Evolutionary conservation across 2,797 vertebrate species (phyloP).

Genomic region (Dendrocincla fuliginosa): DNA sequence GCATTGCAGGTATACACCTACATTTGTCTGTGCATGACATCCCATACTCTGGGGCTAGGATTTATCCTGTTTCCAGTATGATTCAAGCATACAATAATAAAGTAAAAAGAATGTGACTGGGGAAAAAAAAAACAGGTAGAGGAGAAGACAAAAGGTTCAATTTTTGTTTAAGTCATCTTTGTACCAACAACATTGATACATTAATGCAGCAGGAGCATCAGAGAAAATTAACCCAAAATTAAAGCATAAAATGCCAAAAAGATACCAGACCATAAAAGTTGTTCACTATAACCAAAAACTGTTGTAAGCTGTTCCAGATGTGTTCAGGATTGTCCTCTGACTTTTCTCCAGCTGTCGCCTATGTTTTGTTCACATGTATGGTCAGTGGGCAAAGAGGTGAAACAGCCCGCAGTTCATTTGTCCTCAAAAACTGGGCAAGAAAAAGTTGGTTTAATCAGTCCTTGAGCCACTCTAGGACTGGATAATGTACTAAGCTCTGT

Average conservation of each 20-base stretch:
- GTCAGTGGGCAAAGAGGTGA: background rate
- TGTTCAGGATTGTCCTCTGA: background rate
- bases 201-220: background rate
- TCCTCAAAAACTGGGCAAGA: background rate
- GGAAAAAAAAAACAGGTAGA: background rate
- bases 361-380: fast-evolving
- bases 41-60: background rate
- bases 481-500: background rate
- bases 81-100: background rate
- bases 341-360: background rate
- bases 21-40: background rate
- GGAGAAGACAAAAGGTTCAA: background rate
- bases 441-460: background rate
- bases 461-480: background rate
- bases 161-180: background rate
- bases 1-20: background rate
- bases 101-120: background rate
- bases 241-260: background rate
- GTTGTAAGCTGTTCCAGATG: background rate
- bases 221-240: background rate
- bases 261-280: background rate
- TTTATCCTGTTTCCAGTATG: background rate
- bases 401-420: background rate
- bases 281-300: background rate
- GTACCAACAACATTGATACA: background rate